Conservation (phyloP, 1,140 invertebrate genomes). For the Eumaeus atala region DNA sequence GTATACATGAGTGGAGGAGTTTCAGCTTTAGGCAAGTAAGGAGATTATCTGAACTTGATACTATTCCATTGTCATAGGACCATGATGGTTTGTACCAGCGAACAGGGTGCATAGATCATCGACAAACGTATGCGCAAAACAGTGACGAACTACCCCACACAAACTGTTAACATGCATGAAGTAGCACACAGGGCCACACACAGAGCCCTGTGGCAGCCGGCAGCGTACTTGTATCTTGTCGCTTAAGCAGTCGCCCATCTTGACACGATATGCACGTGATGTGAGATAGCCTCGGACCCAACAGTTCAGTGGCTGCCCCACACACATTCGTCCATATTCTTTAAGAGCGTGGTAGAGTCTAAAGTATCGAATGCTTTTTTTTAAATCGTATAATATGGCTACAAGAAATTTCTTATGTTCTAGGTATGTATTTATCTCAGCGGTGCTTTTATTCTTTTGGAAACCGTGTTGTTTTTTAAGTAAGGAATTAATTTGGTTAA, state of each 20-base stretch:
- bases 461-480: conserved; percentile 9
- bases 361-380: conserved; percentile 22
- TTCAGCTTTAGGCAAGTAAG: too few species aligned
- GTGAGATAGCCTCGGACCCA: conserved; percentile 25
- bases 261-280: conserved; percentile 13
- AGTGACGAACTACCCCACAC: conserved; percentile 12
- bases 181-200: conserved; percentile 21
- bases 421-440: neutral
- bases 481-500: conserved; percentile 5
- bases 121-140: conserved; percentile 11
- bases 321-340: conserved; percentile 21
- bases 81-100: neutral
- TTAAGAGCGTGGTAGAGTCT: conserved; percentile 19
- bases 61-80: neutral
- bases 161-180: conserved; percentile 22
- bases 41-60: neutral
- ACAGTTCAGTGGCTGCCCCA: conserved; percentile 18
- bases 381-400: neutral
- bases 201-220: conserved; percentile 24
- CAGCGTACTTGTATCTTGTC: conserved; percentile 10
- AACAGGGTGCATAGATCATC: neutral
- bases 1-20: too few species aligned
- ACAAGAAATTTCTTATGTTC: neutral
- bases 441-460: conserved; percentile 6
- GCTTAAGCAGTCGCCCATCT: conserved; percentile 10